Evolutionary conservation across 2,888 invertebrate species (phyloP), one percentile per base, ranked within the genome.

Genomic region (Trissoscelio sp.): DNA sequence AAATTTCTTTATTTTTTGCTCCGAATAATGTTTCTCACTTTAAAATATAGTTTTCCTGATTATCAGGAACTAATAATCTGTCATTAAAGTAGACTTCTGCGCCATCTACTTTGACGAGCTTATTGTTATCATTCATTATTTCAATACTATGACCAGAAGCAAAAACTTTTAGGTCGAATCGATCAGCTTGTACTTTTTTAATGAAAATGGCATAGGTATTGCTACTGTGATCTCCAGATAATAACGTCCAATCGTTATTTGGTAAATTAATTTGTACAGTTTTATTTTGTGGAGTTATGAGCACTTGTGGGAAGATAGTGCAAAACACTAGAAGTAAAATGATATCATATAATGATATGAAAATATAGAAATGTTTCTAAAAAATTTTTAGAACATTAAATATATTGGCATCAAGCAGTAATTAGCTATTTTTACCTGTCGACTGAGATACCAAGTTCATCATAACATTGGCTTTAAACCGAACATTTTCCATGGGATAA

Each of bases 401-500:
- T 34, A 34, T 34, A 24, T 34, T 11, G 5, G 11, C 34, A 5
- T 24, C 5, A 9, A 34, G 11, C 11, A 34, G 11, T 34, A 7
- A 34, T n/a, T n/a, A n/a, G n/a, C n/a, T n/a, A 14, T 14, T 12
- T 39, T 2, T 39, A 39, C 39, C 14, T 39, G 12, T 14, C 7
- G 14, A 14, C 7, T 7, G 14, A 1, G 51, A 34, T 9, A 5
- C 2, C 9, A 34, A 2, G 3, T 34, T 34, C 7, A 7, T n/a
- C n/a, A 9, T 34, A 11, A 34, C 5, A 2, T 34, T 9, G 34
- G 2, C 34, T 6, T 34, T 11, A 11, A 34, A 11, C 2, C 34
- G 34, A 11, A 34, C 34, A 7, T 84, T 86, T 20, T 80, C 77
- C 81, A 85, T 81, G 12, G 51, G 7, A 0, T 22, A 0, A 14